Evolutionary conservation across 2,888 invertebrate species (phyloP).

Genomic region (Meteorus cinctellus): DNA sequence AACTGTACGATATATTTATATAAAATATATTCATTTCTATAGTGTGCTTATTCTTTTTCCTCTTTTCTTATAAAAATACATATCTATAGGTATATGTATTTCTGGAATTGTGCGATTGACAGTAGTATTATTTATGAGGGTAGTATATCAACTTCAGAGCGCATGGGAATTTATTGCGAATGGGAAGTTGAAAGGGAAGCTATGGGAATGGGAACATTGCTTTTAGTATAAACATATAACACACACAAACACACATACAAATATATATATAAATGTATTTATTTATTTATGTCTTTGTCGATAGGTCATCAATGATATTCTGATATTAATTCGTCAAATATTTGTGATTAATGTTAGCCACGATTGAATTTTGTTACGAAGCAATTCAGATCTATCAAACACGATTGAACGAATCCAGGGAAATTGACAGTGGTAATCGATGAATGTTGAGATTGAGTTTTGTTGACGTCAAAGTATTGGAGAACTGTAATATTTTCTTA

Average conservation of each 20-base stretch:
- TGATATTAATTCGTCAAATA: slow-evolving; percentile 21
- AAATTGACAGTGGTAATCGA: too few species aligned
- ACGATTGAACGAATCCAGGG: too few species aligned
- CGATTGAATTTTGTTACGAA: slow-evolving; percentile 30
- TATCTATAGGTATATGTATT: slow-evolving; percentile 15
- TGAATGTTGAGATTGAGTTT: too few species aligned
- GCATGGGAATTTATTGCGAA: slow-evolving; percentile 31
- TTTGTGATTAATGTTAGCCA: slow-evolving; percentile 39
- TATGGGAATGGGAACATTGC: slow-evolving; percentile 26
- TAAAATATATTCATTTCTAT: slow-evolving; percentile 5
- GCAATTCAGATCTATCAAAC: slow-evolving; percentile 19
- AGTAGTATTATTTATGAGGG: slow-evolving; percentile 29
- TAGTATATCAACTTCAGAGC: slow-evolving; percentile 25
- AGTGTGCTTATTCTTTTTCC: background rate
- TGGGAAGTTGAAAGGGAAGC: slow-evolving; percentile 1
- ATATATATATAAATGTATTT: background rate
- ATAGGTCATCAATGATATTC: slow-evolving; percentile 21
- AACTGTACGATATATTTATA: slow-evolving; percentile 16
- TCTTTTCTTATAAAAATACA: slow-evolving; percentile 8
- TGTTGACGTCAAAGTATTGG: too few species aligned
- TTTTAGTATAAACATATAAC: background rate
- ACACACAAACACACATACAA: background rate
- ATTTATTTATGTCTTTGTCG: background rate
- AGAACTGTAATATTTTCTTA: too few species aligned
- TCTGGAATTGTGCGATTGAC: slow-evolving; percentile 28